Evolutionary conservation across 2,797 vertebrate species (phyloP).

Genomic region (Apodemus agrarius): DNA sequence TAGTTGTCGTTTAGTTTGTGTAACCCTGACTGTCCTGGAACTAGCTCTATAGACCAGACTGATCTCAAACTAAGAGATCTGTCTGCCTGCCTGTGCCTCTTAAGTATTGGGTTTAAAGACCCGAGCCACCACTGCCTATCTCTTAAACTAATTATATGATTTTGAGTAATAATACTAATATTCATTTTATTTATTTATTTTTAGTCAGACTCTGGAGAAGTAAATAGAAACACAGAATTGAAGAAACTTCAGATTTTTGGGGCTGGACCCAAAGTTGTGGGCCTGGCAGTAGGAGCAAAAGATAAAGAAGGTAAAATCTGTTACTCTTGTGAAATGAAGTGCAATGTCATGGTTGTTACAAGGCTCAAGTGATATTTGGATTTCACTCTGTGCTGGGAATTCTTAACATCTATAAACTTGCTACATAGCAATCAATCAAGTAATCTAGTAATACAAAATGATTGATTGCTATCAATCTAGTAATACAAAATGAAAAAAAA

Average conservation of each 20-base stretch:
- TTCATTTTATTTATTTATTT: constrained; percentile 62
- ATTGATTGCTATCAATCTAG: neutral
- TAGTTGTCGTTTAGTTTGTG: neutral
- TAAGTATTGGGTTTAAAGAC: neutral
- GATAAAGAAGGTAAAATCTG: constrained; percentile 89
- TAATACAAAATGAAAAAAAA: neutral
- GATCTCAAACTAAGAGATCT: neutral
- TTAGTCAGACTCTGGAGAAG: constrained; percentile 87
- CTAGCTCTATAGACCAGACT: neutral
- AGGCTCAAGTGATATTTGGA: constrained; percentile 9
- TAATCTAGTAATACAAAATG: neutral
- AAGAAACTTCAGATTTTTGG: constrained; percentile 95
- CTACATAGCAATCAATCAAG: neutral
- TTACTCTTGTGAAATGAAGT: constrained; percentile 52
- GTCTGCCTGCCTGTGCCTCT: neutral
- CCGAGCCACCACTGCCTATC: neutral
- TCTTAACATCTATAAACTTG: constrained; percentile 50
- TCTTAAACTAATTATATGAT: constrained; percentile 39
- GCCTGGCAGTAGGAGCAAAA: constrained; percentile 91
- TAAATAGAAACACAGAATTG: constrained; percentile 95
- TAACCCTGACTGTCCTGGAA: neutral
- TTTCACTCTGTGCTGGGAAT: constrained; percentile 22
- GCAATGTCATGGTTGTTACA: neutral
- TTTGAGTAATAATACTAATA: constrained; percentile 71
- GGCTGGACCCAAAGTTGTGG: constrained; percentile 94